phyloP scores from a whole-genome alignment of 2,888 invertebrate species.

The Disparrhopalites patrizii region DNA sequence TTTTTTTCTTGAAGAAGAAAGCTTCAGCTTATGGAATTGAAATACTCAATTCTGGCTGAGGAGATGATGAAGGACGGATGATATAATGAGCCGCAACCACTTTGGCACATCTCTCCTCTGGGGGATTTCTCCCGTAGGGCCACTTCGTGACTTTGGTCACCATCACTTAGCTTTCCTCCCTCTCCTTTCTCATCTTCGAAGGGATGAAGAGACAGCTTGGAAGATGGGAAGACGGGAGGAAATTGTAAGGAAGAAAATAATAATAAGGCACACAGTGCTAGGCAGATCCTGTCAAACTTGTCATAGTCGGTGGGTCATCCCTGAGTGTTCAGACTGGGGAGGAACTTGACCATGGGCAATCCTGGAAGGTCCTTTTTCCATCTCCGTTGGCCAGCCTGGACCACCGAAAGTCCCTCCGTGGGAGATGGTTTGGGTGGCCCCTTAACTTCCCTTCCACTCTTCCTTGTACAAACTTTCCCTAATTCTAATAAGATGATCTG shows the following conservation, averaged over 20 bases:
- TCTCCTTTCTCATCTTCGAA: no score
- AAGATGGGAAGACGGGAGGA: no score
- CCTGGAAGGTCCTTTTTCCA: no score
- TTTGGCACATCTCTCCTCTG: constrained; percentile 25
- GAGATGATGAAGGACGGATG: constrained; percentile 2
- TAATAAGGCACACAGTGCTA: no score
- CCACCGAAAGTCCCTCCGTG: constrained; percentile 28
- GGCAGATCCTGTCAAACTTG: constrained; percentile 22
- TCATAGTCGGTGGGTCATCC: no score
- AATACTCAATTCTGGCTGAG: constrained; percentile 16
- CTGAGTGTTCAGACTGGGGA: no score
- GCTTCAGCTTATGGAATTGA: constrained; percentile 20
- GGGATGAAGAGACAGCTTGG: constrained; percentile 6
- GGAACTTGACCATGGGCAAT: no score
- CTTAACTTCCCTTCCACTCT: constrained; percentile 8
- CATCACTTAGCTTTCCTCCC: constrained; percentile 20
- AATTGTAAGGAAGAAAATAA: neutral
- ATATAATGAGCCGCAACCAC: constrained; percentile 18
- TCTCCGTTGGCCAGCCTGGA: no score
- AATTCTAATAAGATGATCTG: neutral
- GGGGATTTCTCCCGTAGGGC: constrained; percentile 27
- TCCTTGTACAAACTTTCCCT: neutral
- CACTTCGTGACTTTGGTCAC: constrained; percentile 31
- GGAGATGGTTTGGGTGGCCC: constrained; percentile 31
- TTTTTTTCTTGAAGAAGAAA: constrained; percentile 8